Percentiles rank a stretch among this genome's conserved stretches.
Evolutionary conservation across 2,113 vertebrate genomes (phyloP).

Genomic region (Typhlomys cinereus): DNA sequence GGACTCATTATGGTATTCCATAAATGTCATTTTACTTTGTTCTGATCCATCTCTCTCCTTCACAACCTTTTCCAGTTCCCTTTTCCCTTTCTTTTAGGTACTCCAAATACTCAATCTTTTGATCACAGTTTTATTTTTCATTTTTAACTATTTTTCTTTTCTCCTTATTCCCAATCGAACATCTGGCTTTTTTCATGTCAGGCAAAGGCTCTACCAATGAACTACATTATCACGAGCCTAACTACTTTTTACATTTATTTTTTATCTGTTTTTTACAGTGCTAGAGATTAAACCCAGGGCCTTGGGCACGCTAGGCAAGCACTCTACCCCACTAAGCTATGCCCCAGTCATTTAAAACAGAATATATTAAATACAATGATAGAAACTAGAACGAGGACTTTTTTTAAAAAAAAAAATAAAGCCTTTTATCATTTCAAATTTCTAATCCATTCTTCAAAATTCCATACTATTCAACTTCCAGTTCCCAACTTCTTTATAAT

Average conservation of each 20-base stretch:
- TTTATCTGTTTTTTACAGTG: background rate
- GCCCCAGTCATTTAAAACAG: background rate
- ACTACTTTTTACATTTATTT: too few species aligned
- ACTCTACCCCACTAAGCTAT: background rate
- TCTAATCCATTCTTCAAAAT: conserved; percentile 47
- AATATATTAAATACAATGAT: conserved; percentile 35
- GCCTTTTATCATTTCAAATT: conserved; percentile 19
- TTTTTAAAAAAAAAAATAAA: too few species aligned
- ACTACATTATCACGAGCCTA: background rate
- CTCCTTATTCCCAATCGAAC: too few species aligned
- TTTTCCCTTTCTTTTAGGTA: too few species aligned
- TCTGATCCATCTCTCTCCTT: background rate
- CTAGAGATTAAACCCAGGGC: background rate
- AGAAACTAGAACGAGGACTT: conserved; percentile 36
- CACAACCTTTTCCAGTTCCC: background rate
- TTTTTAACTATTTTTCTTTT: too few species aligned
- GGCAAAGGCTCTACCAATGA: background rate
- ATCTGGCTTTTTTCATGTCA: background rate
- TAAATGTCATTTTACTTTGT: background rate
- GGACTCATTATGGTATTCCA: too few species aligned
- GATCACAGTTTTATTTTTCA: too few species aligned
- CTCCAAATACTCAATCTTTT: too few species aligned
- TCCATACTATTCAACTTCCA: background rate
- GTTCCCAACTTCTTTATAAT: conserved; percentile 24
- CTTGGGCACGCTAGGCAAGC: background rate